A percentile compares a stretch with the other conserved stretches of the same genome.
Evolutionary conservation across 2,797 vertebrate genomes (phyloP).

Genomic region (Melanotaenia boesemani): DNA sequence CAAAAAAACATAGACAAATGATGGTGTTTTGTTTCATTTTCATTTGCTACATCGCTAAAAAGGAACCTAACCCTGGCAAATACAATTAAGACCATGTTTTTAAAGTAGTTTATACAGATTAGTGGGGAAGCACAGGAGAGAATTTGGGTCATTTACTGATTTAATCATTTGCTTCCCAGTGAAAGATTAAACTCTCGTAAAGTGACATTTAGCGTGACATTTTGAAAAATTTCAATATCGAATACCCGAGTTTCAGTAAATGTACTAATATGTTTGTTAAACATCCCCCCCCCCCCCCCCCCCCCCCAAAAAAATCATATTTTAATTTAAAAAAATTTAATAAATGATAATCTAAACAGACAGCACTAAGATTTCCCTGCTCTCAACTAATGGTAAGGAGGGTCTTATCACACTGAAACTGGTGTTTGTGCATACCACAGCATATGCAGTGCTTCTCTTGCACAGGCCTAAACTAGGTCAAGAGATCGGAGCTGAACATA

Average conservation of each 20-base stretch:
- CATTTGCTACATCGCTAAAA: neutral
- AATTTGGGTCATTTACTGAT: neutral
- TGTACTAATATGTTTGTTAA: neutral
- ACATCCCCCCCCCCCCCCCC: neutral
- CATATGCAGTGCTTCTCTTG: constrained; percentile 25
- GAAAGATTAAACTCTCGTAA: neutral
- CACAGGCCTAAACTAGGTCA: constrained; percentile 56
- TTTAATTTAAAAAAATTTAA: neutral
- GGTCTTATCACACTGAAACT: constrained; percentile 3
- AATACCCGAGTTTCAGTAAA: neutral
- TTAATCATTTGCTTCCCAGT: neutral
- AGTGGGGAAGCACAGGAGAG: neutral
- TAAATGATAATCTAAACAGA: neutral
- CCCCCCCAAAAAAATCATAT: neutral
- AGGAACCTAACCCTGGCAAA: neutral
- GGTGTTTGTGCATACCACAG: constrained; percentile 24
- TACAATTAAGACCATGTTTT: neutral
- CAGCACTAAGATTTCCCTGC: constrained; percentile 3
- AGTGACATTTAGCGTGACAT: neutral
- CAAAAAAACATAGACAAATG: neutral
- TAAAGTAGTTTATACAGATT: neutral
- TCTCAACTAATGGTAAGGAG: neutral
- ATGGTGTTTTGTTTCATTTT: neutral
- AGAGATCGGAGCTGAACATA: constrained; percentile 52
- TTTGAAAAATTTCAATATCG: neutral